These are phyloP conservation scores for Babyrousa celebensis DNA, from an alignment of 2,797 vertebrate genomes.

Conservation along the genomic window DNA sequence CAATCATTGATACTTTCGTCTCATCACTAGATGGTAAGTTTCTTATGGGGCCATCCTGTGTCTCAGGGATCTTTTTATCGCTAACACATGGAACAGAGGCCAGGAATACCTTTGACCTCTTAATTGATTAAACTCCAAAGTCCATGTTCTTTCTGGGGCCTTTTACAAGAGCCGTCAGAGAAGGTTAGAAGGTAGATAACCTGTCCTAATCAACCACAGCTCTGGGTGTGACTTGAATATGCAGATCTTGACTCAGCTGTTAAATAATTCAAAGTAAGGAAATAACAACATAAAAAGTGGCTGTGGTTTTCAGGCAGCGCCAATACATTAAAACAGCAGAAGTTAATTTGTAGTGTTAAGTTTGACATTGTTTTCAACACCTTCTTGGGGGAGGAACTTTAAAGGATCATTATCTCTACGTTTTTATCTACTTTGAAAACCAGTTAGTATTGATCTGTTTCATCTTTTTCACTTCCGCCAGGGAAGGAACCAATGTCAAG, in stretches of 20 bases:
- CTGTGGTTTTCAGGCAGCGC: not conserved
- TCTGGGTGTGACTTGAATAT: not conserved
- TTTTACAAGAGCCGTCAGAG: not conserved
- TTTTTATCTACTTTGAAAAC: not conserved
- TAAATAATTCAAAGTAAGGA: constrained; percentile 47
- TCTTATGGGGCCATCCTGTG: not conserved
- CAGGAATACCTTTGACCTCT: not conserved
- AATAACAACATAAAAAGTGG: not conserved
- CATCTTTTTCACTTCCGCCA: not conserved
- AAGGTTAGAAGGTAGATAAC: not conserved
- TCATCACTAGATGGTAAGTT: not conserved
- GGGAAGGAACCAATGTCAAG: not conserved
- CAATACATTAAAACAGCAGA: not conserved
- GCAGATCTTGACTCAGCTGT: not conserved
- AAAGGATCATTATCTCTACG: not conserved
- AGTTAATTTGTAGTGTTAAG: constrained; percentile 24
- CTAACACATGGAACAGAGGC: not conserved
- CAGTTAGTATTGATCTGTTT: not conserved
- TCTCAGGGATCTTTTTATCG: not conserved
- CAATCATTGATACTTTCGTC: not conserved
- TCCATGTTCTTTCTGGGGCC: not conserved
- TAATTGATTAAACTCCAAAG: not conserved
- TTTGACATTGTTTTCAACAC: constrained; percentile 4
- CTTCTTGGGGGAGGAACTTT: constrained; percentile 30
- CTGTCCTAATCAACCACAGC: not conserved